Evolutionary conservation across 2,888 invertebrate species (phyloP).

Genomic region (Scaeva pyrastri): DNA sequence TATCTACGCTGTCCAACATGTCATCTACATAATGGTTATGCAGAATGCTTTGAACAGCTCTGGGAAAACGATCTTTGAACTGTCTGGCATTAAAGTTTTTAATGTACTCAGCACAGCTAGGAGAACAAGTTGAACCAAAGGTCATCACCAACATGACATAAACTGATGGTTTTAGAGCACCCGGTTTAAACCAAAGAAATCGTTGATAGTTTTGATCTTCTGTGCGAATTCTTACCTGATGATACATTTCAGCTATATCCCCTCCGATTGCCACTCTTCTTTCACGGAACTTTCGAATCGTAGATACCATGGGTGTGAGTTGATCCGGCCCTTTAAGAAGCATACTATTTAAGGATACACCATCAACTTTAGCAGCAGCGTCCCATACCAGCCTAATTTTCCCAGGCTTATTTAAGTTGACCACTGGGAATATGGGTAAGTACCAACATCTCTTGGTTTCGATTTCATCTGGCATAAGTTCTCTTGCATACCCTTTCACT

Average conservation of each 20-base stretch:
- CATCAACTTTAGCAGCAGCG: slow-evolving; percentile 77
- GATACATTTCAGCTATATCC: slow-evolving; percentile 77
- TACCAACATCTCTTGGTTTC: slow-evolving; percentile 73
- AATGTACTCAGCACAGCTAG: neutral
- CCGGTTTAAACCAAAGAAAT: slow-evolving; percentile 77
- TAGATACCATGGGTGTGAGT: slow-evolving; percentile 22
- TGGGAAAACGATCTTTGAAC: neutral
- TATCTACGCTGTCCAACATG: slow-evolving; percentile 71
- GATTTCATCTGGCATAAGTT: slow-evolving; percentile 66
- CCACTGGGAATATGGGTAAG: slow-evolving; percentile 77
- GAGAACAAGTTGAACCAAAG: slow-evolving; percentile 5
- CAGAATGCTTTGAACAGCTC: slow-evolving; percentile 18
- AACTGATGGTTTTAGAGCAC: neutral
- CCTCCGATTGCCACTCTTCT: slow-evolving; percentile 76
- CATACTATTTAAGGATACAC: slow-evolving; percentile 78
- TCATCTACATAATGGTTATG: slow-evolving; percentile 77
- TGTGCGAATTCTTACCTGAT: slow-evolving; percentile 72
- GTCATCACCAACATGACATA: slow-evolving; percentile 12
- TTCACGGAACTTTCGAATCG: slow-evolving; percentile 77
- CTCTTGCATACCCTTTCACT: slow-evolving; percentile 71
- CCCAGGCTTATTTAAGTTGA: slow-evolving; percentile 48
- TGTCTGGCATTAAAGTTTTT: slow-evolving; percentile 1
- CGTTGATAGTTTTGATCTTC: slow-evolving; percentile 78
- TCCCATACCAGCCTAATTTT: slow-evolving; percentile 67
- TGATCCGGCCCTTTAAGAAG: no score